Conservation (phyloP, 2,888 invertebrate genomes). For the Hylaea fasciaria region DNA sequence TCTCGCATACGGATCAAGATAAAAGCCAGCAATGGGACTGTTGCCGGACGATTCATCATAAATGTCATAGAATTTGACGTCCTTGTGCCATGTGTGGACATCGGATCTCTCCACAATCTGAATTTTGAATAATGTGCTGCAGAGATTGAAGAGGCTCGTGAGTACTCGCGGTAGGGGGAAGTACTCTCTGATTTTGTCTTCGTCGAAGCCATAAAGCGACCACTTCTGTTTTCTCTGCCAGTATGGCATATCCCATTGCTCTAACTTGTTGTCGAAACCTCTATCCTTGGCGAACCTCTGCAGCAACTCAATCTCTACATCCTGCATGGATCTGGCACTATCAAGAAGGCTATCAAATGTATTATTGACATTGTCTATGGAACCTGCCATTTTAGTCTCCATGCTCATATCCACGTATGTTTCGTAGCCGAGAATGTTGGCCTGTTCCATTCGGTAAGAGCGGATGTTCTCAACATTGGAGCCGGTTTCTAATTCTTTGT, state of each 20-base stretch:
- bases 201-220: slow-evolving; percentile 87
- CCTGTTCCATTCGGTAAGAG: slow-evolving; percentile 87
- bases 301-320: slow-evolving; percentile 89
- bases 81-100: slow-evolving; percentile 92
- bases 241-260: slow-evolving; percentile 94
- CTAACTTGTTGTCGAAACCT: slow-evolving; percentile 88
- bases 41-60: slow-evolving; percentile 86
- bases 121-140: slow-evolving; percentile 91
- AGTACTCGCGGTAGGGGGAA: slow-evolving; percentile 93
- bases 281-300: slow-evolving; percentile 89
- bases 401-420: slow-evolving; percentile 94
- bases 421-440: slow-evolving; percentile 91
- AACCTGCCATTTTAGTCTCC: slow-evolving; percentile 97
- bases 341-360: slow-evolving; percentile 88
- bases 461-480: slow-evolving; percentile 92
- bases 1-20: slow-evolving; percentile 92
- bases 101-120: slow-evolving; percentile 87
- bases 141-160: slow-evolving; percentile 90
- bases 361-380: slow-evolving; percentile 89
- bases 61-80: slow-evolving; percentile 93
- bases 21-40: slow-evolving; percentile 91
- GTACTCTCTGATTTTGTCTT: slow-evolving; percentile 90
- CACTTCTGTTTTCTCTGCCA: slow-evolving; percentile 92
- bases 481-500: slow-evolving; percentile 88
- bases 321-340: slow-evolving; percentile 90